Evolutionary conservation across 1,140 invertebrate species (phyloP), one percentile per base, ranked within the genome.

Genomic region (Drusus annulatus): DNA sequence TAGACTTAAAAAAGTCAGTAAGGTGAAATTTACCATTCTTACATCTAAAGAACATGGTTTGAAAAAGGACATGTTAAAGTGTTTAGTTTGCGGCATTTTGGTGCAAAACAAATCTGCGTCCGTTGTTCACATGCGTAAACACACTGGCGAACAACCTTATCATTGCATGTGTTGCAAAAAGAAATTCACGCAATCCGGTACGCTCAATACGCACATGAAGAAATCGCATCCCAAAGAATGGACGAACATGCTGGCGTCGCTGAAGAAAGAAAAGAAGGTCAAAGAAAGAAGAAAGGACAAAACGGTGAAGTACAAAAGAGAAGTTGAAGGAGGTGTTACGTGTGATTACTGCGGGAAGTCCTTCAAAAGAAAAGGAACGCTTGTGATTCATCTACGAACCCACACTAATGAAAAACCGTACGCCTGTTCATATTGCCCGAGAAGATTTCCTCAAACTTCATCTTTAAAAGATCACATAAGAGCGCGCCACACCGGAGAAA

Each of bases 361-460:
- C 6, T 75, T 19, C 25, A 56, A 36, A 56, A 56, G 71, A 56
- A 56, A 58, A 75, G 25, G 25, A 7, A 56, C 54, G 3, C 28
- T 75, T 10, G 25, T 58, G 16, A 75, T 45, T 13, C 71, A 75
- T 58, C 5, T 75, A 45, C 23, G 54, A n/a, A 56, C 15, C 4
- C 71, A 75, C 52, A 75, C 52, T 36, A 58, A 45, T 1, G 71
- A 75, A 19, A 75, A 56, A 75, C 71, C 52, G n/a, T 75, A 36
- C 16, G 25, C 6, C 0, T 75, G 71, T 75, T 58, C 71, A 0
- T 17, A 58, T 31, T 75, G 71, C 16, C 52, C 71, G 3, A 13
- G 28, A 2, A 19, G 28, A 1, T 75, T 75, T 13, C 52, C n/a
- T 3, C 71, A 36, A 58, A 17, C 52, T 8, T 17, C 52, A 31